A percentile compares a stretch with the other conserved stretches of the same genome.
Evolutionary conservation across 2,113 vertebrate species (phyloP).

Genomic region (Pteruthius melanotis): DNA sequence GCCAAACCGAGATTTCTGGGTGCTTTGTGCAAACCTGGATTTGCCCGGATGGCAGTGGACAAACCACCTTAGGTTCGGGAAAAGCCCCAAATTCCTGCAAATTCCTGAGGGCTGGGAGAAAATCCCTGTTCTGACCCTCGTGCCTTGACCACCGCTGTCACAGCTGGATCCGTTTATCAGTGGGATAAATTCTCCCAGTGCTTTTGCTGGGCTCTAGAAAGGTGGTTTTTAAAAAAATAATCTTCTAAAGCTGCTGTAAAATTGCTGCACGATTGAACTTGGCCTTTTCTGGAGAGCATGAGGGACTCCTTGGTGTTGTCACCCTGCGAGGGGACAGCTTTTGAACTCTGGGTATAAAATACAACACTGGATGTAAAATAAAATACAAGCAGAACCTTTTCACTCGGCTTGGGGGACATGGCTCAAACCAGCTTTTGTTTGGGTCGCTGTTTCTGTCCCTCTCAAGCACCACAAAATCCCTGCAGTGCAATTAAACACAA

Average conservation of each 20-base stretch:
- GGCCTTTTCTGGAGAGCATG: not conserved
- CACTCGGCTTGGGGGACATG: rapidly evolving
- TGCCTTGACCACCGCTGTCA: too few species aligned
- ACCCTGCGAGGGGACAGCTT: too few species aligned
- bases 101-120: not conserved
- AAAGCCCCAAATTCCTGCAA: not conserved
- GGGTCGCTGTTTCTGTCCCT: not conserved
- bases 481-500: not conserved
- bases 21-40: not conserved
- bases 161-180: too few species aligned
- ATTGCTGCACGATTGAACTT: too few species aligned
- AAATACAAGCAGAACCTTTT: not conserved
- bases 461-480: not conserved
- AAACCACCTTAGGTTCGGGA: not conserved
- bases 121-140: too few species aligned
- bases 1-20: not conserved
- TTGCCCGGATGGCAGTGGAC: not conserved
- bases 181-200: too few species aligned
- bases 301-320: not conserved
- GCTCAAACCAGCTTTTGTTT: not conserved
- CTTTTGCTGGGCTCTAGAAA: too few species aligned
- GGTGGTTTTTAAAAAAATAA: too few species aligned
- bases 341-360: not conserved
- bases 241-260: too few species aligned
- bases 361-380: not conserved